Evolutionary conservation across 2,113 vertebrate species (phyloP), one percentile per base, ranked within the genome.

Genomic region (Megaleporinus macrocephalus): DNA sequence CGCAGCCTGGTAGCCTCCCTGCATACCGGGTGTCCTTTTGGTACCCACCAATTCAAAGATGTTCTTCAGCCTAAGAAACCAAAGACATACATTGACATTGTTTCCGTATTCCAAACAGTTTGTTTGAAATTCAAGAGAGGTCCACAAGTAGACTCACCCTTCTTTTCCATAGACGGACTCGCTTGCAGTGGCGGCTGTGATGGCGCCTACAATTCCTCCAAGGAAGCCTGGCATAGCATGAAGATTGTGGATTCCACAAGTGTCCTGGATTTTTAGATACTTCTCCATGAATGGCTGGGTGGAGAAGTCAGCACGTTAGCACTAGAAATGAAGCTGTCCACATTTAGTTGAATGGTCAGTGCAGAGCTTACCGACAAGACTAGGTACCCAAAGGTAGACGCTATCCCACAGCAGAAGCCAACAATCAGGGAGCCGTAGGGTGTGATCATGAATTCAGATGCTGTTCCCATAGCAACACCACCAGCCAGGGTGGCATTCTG

Each of bases 191-290:
- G 96, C 95, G 2, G 96, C 96, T 0, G 96, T 96, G 82, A 99
- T 87, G 10, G 98, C 97, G 0, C 97, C 98, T 13, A 95, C 90
- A 1, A 98, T 95, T 78, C 94, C 96, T 0, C 98, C 98, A 0
- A 99, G 95, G 84, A 99, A 73, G 13, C 98, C 98, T 0, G 98
- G 98, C 62, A 99, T 84, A 6, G 93, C 98, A 0, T 99, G 98
- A 53, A 99, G 95, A 85, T 99, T 99, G 89, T 99, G 96, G 80
- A 99, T 80, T 30, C 98, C 98, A 3, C 98, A 99, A 0, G 98
- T 99, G 59, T 99, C 98, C 83, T 99, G 98, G 80, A 99, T 92
- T 44, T 92, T 95, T 18, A 99, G 74, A 41, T 73, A 84, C 36
- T 94, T 95, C 81, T 97, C 96, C 86, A 99, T 80, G 87, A 96